Conservation (phyloP, 2,113 vertebrate genomes). For the Actinemys pallida region DNA sequence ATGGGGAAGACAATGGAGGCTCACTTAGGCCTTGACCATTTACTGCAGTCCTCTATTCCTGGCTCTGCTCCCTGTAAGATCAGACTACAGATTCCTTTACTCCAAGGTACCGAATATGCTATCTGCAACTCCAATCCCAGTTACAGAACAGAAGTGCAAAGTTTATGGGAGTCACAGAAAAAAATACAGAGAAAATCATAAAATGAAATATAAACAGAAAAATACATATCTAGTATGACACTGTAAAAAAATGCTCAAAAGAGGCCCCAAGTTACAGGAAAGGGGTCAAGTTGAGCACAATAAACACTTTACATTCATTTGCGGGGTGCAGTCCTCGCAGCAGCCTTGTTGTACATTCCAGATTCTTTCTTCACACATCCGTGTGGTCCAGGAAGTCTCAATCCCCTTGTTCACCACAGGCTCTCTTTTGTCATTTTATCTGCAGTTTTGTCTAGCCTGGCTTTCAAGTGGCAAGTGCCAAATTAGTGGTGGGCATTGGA, state of each 20-base stretch:
- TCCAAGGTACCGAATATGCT: neutral
- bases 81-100: neutral
- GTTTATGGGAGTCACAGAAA: neutral
- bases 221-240: neutral
- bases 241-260: neutral
- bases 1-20: slow-evolving; percentile 9
- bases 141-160: neutral
- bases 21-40: neutral
- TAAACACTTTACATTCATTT: neutral
- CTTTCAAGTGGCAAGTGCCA: neutral
- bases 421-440: neutral
- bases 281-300: neutral
- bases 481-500: neutral
- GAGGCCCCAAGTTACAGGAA: neutral
- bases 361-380: neutral
- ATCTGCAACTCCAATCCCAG: neutral
- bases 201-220: neutral
- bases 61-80: rapidly evolving
- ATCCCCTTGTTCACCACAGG: neutral
- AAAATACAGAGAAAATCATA: neutral
- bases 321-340: neutral
- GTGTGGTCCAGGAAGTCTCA: neutral
- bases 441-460: neutral
- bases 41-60: neutral
- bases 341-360: neutral